Evolutionary conservation across 1,140 invertebrate genomes (phyloP).

Genomic region (Lithobius niger): DNA sequence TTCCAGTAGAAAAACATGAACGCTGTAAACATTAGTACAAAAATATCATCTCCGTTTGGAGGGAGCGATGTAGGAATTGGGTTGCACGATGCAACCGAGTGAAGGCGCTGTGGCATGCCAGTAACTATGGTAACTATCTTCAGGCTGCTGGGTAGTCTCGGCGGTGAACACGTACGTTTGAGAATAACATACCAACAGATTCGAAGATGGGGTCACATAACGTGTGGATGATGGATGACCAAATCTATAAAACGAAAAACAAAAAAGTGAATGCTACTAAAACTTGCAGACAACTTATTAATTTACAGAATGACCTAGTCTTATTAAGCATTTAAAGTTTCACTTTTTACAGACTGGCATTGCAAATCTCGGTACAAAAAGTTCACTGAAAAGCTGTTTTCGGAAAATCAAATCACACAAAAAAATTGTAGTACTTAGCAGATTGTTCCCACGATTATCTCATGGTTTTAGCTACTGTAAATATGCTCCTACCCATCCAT

Average conservation of each 20-base stretch:
- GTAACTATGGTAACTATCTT: too few species aligned
- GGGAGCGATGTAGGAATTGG: too few species aligned
- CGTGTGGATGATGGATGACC: not conserved
- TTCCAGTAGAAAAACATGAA: too few species aligned
- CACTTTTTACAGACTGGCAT: not conserved
- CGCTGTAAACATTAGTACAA: too few species aligned
- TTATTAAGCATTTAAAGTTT: not conserved
- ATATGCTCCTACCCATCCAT: too few species aligned
- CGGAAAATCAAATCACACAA: not conserved
- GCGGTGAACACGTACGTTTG: not conserved
- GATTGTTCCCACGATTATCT: too few species aligned
- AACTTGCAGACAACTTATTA: not conserved
- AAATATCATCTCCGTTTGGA: too few species aligned
- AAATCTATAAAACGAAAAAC: not conserved
- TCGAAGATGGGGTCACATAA: not conserved
- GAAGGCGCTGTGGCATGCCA: too few species aligned
- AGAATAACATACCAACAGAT: not conserved
- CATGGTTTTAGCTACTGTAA: too few species aligned
- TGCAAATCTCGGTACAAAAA: not conserved
- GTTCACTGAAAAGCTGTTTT: not conserved
- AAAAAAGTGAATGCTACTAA: not conserved
- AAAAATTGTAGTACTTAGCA: too few species aligned
- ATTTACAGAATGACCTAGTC: not conserved
- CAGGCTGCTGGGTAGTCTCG: too few species aligned
- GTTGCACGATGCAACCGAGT: too few species aligned